Evolutionary conservation across 2,888 invertebrate species (phyloP), one percentile per base, ranked within the genome.

Genomic region (Miltochrista miniata): DNA sequence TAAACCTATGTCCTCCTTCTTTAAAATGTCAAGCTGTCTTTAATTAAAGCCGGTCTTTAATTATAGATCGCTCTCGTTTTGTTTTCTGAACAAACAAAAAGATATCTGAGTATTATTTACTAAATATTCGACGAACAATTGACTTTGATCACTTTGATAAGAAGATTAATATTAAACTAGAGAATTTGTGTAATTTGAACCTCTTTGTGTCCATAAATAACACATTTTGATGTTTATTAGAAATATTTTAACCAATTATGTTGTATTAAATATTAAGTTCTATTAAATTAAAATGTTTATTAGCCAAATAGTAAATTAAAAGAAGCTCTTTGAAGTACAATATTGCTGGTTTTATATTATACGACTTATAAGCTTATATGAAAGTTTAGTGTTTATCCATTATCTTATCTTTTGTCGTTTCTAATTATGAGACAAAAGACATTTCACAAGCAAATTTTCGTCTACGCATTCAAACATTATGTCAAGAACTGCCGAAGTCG

Each of bases 21-120:
- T 85, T 86, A 80, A 91, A 91, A 91, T 91, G 91, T 90, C 91
- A 90, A 84, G 84, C 86, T 84, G 85, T 84, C 78, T 89, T 87
- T 89, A 90, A 91, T 91, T 90, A 90, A 86, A 87, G 51, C 48
- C 54, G 53, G 57, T 36, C 45, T 64, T 70, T 87, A 86, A 83
- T 85, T 79, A 85, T 88, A 87, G 87, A 82, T 76, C 66, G 68
- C 72, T 71, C 75, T 70, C 76, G 80, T 80, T 82, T 79, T 78
- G 74, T 74, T 70, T 72, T 66, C 68, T 53, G 52, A 51, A 64
- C 67, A 66, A 72, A 72, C 72, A 70, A 67, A 70, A 65, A 57
- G 68, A 68, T 59, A 57, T 45, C 59, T 39, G 36, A 64, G 54
- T 58, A 60, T 56, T 59, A 48, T 68, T 68, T 54, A 24, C 18